These are phyloP conservation scores for Acropternis orthonyx DNA, from an alignment of 2,797 vertebrate genomes.

Conservation along the genomic window DNA sequence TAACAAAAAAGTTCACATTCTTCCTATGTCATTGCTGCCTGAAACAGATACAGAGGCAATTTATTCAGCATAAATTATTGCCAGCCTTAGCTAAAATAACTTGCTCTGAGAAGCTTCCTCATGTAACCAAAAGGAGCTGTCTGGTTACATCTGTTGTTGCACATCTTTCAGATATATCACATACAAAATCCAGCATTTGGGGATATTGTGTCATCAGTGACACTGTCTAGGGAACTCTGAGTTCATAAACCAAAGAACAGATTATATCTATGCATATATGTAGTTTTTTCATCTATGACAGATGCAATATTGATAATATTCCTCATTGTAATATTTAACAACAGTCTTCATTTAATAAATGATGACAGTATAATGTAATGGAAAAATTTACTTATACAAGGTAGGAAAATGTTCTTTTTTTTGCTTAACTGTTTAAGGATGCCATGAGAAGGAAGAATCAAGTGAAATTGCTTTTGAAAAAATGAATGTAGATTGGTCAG, in stretches of 20 bases:
- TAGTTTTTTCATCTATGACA: conserved; percentile 71
- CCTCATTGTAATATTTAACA: conserved; percentile 70
- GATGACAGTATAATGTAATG: conserved; percentile 63
- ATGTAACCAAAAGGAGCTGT: conserved; percentile 62
- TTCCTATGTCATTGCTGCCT: conserved; percentile 67
- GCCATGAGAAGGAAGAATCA: neutral
- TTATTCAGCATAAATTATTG: conserved; percentile 79
- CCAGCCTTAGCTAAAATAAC: conserved; percentile 72
- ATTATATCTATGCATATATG: conserved; percentile 45
- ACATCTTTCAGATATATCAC: conserved; percentile 63
- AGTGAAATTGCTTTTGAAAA: neutral
- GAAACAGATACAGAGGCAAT: conserved; percentile 73
- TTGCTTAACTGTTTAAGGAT: conserved; percentile 49
- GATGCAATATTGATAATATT: conserved; percentile 60
- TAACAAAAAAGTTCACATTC: conserved; percentile 64
- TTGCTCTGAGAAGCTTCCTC: conserved; percentile 67
- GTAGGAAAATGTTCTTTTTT: conserved; percentile 46
- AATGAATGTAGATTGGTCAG: neutral
- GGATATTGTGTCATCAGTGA: conserved; percentile 49
- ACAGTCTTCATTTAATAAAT: conserved; percentile 73
- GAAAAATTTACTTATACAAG: neutral
- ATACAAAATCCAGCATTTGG: conserved; percentile 54
- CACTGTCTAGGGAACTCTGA: conserved; percentile 60
- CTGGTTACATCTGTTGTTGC: conserved; percentile 63
- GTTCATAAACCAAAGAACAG: conserved; percentile 62